Evolutionary conservation across 2,113 vertebrate genomes (phyloP).

Genomic region (Elephantulus edwardii): DNA sequence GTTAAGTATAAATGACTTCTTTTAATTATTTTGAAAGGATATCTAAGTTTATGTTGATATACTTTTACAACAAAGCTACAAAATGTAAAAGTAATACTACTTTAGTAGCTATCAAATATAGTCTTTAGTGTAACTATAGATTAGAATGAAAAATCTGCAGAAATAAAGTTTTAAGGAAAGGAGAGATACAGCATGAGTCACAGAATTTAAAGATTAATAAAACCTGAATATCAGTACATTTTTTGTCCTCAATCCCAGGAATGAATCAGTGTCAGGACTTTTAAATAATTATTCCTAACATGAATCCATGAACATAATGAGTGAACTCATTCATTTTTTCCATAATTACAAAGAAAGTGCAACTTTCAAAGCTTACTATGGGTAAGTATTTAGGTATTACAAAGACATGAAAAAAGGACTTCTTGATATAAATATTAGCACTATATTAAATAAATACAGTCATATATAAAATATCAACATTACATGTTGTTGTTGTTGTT

Average conservation of each 20-base stretch:
- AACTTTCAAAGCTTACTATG: background rate
- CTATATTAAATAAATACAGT: background rate
- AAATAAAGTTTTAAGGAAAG: background rate
- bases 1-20: conserved; percentile 73
- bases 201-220: background rate
- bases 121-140: background rate
- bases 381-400: background rate
- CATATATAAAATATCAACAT: background rate
- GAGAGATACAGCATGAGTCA: background rate
- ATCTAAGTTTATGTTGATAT: conserved; percentile 64
- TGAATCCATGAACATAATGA: background rate
- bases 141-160: background rate
- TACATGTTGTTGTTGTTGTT: background rate
- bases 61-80: conserved; percentile 61
- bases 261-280: too few relatives aligned
- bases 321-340: background rate
- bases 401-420: background rate
- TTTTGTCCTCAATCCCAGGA: too few relatives aligned
- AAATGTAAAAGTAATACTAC: conserved; percentile 69
- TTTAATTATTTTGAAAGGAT: conserved; percentile 67
- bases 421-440: background rate
- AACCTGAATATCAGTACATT: background rate
- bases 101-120: background rate
- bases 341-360: background rate
- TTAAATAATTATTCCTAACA: background rate